These are phyloP conservation scores for Terrapene triunguis DNA, from an alignment of 2,113 vertebrate species.

Conservation along the genomic window DNA sequence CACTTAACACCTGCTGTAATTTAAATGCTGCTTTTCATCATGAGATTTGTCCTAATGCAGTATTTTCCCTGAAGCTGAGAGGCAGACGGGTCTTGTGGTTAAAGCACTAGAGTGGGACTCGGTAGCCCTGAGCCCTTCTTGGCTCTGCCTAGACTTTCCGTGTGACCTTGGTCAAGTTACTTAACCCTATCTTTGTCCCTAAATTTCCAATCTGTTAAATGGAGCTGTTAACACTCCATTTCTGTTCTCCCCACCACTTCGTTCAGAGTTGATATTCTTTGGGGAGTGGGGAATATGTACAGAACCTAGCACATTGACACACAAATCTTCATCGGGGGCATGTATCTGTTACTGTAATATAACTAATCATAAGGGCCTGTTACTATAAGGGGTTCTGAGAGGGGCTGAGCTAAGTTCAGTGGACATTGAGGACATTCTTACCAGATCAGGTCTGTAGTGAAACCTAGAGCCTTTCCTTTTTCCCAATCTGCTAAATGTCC, in stretches of 20 bases:
- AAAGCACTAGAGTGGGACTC: background rate
- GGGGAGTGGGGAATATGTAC: background rate
- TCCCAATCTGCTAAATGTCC: background rate
- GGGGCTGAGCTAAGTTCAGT: background rate
- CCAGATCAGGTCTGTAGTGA: too few species aligned
- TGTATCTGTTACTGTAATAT: background rate
- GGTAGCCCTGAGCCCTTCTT: background rate
- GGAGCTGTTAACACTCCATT: background rate
- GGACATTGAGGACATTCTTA: background rate
- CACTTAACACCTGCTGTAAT: background rate
- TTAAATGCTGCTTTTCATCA: rapidly evolving
- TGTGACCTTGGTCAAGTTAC: background rate
- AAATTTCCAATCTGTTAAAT: background rate
- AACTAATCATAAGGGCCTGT: background rate
- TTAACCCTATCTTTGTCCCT: background rate
- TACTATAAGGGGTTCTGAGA: background rate
- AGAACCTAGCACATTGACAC: background rate
- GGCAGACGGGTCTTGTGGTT: background rate
- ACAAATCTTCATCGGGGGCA: background rate
- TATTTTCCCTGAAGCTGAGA: background rate
- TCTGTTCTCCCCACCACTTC: background rate
- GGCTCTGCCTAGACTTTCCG: background rate
- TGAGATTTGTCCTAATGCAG: rapidly evolving
- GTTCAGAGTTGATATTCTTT: background rate
- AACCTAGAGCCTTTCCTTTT: background rate